Percentiles rank a stretch among this genome's conserved stretches.
These are phyloP conservation scores for Cuculus canorus DNA, from an alignment of 2,797 vertebrate genomes.

Conservation along the genomic window DNA sequence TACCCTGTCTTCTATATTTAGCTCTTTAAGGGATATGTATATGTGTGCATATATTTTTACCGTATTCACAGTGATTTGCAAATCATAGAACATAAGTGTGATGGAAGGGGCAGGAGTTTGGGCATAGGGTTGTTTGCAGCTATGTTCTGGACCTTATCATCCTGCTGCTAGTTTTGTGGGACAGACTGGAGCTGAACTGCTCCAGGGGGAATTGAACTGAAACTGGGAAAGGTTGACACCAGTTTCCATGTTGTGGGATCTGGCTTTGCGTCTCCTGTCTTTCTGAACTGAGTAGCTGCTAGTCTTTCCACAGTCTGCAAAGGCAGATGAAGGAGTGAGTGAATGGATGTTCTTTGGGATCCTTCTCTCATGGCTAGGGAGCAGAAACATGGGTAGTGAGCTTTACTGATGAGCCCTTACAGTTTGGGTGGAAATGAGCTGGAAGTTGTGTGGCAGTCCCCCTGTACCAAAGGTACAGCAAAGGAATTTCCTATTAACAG, in stretches of 20 bases:
- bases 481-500: neutral
- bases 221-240: neutral
- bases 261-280: neutral
- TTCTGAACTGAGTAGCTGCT: neutral
- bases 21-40: neutral
- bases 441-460: neutral
- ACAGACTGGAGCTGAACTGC: neutral
- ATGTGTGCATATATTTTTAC: neutral
- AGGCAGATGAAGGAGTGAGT: neutral
- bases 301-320: neutral
- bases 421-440: neutral
- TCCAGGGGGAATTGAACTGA: neutral
- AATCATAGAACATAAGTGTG: neutral
- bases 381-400: fast-evolving
- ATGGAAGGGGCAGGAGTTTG: neutral
- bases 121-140: neutral
- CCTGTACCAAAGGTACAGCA: neutral
- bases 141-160: neutral
- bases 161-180: fast-evolving
- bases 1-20: neutral
- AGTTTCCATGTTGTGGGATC: fast-evolving
- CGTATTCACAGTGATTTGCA: neutral
- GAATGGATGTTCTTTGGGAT: neutral
- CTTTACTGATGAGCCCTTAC: neutral
- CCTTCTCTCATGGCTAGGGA: neutral